Conservation (phyloP, 1,140 invertebrate species). For the Drosophila ficusphila region DNA sequence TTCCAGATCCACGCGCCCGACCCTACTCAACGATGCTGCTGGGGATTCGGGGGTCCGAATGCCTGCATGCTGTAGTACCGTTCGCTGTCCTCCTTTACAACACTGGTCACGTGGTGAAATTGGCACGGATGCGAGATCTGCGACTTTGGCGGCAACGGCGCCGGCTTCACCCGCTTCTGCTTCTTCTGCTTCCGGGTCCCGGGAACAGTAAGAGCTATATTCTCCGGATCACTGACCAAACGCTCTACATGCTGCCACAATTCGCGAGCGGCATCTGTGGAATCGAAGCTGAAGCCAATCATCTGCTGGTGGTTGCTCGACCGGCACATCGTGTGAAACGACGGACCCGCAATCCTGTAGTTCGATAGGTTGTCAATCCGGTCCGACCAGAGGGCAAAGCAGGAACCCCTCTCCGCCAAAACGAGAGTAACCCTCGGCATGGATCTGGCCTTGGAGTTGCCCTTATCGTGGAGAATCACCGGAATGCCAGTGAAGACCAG, state of each 20-base stretch:
- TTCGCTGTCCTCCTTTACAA: conserved; percentile 89
- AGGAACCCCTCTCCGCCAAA: conserved; percentile 92
- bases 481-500: conserved; percentile 92
- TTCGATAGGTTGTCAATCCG: conserved; percentile 90
- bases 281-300: conserved; percentile 91
- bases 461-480: conserved; percentile 91
- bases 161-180: conserved; percentile 85
- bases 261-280: conserved; percentile 89
- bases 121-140: conserved; percentile 95
- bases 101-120: conserved; percentile 93
- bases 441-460: conserved; percentile 89
- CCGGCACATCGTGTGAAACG: conserved; percentile 93
- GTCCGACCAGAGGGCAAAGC: conserved; percentile 94
- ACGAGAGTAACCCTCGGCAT: conserved; percentile 90
- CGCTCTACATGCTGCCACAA: conserved; percentile 89
- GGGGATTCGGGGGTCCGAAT: conserved; percentile 81
- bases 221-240: conserved; percentile 91
- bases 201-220: conserved; percentile 90
- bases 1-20: conserved; percentile 81
- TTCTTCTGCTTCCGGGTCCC: conserved; percentile 87
- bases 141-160: conserved; percentile 89
- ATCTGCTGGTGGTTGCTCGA: conserved; percentile 86
- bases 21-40: conserved; percentile 80
- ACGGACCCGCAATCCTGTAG: conserved; percentile 87
- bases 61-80: conserved; percentile 89